phyloP scores from a whole-genome alignment of 2,797 vertebrate species.

The Artibeus lituratus region DNA sequence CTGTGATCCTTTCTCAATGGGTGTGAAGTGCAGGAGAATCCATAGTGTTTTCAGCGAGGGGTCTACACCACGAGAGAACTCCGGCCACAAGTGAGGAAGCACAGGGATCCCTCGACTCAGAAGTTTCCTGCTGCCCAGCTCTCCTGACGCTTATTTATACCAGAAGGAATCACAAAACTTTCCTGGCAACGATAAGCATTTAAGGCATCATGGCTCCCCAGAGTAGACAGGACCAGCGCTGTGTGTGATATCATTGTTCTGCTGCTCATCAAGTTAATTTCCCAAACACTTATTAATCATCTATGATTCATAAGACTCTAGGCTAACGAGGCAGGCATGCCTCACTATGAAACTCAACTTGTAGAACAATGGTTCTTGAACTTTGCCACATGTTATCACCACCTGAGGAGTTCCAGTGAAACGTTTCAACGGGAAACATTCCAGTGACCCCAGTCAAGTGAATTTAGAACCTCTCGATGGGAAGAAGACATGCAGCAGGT shows the following conservation, averaged over 20 bases:
- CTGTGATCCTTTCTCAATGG: background rate
- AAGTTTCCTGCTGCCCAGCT: background rate
- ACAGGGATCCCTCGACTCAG: background rate
- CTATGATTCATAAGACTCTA: background rate
- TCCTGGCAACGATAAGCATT: background rate
- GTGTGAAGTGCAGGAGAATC: background rate
- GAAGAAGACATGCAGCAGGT: background rate
- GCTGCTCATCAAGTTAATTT: background rate
- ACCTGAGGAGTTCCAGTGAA: background rate
- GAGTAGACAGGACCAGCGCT: background rate
- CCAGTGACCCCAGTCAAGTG: background rate
- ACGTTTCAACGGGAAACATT: background rate
- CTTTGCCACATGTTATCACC: background rate
- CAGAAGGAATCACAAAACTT: background rate
- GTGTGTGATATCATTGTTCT: background rate
- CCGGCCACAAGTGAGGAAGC: background rate
- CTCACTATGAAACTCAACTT: background rate
- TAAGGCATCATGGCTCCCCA: background rate
- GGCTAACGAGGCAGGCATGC: no score
- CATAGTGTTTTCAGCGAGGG: accelerated
- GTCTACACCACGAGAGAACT: background rate
- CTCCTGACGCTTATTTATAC: background rate
- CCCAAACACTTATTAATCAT: background rate
- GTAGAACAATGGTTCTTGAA: background rate
- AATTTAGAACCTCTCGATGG: background rate